Evolutionary conservation across 2,888 invertebrate species (phyloP).

Genomic region (Melipona bicolor): DNA sequence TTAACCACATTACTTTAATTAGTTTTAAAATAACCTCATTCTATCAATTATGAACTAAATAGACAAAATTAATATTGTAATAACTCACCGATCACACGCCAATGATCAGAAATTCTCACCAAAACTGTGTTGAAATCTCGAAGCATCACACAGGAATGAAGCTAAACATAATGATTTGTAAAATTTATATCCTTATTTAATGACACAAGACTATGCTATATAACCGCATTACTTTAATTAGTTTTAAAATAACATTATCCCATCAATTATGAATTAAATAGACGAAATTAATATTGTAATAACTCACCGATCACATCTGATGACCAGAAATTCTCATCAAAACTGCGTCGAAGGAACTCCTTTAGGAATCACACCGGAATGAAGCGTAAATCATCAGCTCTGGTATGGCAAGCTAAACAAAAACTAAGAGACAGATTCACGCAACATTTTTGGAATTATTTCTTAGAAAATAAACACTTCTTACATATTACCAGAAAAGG

Average conservation of each 20-base stretch:
- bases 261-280: not conserved
- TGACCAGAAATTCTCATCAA: not conserved
- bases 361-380: no score
- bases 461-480: no score
- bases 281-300: not conserved
- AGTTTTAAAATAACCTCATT: not conserved
- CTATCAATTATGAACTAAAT: not conserved
- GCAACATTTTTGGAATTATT: no score
- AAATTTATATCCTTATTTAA: no score
- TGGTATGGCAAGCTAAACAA: no score
- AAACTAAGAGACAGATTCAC: no score
- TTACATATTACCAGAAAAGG: not conserved
- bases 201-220: no score
- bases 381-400: no score
- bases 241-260: not conserved
- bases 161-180: no score
- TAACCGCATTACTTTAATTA: not conserved
- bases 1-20: not conserved
- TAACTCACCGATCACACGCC: not conserved
- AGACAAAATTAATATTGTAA: not conserved
- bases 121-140: no score
- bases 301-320: not conserved
- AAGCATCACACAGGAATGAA: no score
- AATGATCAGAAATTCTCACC: not conserved
- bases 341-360: no score